Evolutionary conservation across 2,888 invertebrate species (phyloP).

Genomic region (Galerucella pusilla): DNA sequence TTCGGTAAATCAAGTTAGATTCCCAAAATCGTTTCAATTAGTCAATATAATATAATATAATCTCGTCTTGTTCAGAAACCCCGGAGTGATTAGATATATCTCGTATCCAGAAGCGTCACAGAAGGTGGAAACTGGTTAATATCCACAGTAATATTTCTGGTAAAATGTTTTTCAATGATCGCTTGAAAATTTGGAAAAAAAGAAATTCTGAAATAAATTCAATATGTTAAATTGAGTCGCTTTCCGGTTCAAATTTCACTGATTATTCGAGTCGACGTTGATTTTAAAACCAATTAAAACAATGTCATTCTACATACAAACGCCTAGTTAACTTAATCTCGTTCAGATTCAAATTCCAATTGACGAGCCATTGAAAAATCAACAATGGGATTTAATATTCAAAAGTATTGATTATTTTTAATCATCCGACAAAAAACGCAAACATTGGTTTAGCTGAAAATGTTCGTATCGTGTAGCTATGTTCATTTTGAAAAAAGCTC

Average conservation of each 20-base stretch:
- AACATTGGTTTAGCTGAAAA: background rate
- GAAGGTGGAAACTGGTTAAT: background rate
- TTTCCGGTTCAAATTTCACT: too few species aligned
- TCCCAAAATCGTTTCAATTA: slow-evolving; percentile 15
- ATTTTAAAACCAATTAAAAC: background rate
- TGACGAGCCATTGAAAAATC: background rate
- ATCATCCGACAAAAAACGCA: background rate
- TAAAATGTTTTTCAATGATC: too few species aligned
- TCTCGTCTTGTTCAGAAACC: background rate
- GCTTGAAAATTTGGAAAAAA: too few species aligned
- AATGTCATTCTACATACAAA: background rate
- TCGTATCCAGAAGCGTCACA: background rate
- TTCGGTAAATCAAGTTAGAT: slow-evolving; percentile 14
- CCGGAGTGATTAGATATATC: background rate
- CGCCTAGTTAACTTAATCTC: background rate
- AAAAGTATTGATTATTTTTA: background rate
- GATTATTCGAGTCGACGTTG: too few species aligned
- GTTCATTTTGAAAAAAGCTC: background rate
- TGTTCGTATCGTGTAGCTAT: background rate
- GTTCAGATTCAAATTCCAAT: background rate
- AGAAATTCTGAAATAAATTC: too few species aligned
- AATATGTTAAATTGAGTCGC: too few species aligned
- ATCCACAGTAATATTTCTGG: background rate
- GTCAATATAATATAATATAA: slow-evolving; percentile 1
- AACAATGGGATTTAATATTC: background rate